These are phyloP conservation scores for Apomyelois bistriatella DNA, from an alignment of 2,888 invertebrate genomes.

Conservation along the genomic window DNA sequence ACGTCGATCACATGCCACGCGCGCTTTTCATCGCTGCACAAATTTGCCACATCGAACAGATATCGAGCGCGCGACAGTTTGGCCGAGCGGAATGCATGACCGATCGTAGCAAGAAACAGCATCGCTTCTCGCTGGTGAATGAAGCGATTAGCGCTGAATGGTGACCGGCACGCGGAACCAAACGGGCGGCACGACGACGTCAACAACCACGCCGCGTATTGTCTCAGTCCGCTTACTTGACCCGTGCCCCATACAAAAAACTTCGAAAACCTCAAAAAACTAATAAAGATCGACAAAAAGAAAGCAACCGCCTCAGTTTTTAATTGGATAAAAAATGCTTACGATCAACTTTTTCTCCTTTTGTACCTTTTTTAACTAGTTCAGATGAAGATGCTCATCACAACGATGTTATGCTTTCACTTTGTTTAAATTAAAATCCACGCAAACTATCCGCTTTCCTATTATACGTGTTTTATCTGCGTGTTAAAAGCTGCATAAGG, in stretches of 20 bases:
- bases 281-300: constrained; percentile 40
- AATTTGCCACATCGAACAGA: constrained; percentile 48
- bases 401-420: constrained; percentile 9
- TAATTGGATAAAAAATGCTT: constrained; percentile 66
- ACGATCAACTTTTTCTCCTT: constrained; percentile 50
- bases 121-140: constrained; percentile 54
- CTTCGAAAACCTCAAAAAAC: constrained; percentile 60
- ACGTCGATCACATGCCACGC: constrained; percentile 7
- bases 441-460: background rate
- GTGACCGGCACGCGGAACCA: constrained; percentile 72
- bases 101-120: constrained; percentile 70
- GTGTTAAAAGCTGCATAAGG: background rate
- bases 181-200: constrained; percentile 60
- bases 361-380: constrained; percentile 29
- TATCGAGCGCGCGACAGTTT: constrained; percentile 42
- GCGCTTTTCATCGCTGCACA: constrained; percentile 23
- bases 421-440: background rate
- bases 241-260: constrained; percentile 74
- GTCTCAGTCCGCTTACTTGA: constrained; percentile 74
- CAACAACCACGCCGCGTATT: constrained; percentile 59
- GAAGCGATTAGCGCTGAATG: constrained; percentile 78
- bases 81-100: constrained; percentile 69
- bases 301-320: constrained; percentile 52
- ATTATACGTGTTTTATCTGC: background rate
- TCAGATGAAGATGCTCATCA: constrained; percentile 32